Conservation (phyloP, 2,113 vertebrate species). For the Notothenia coriiceps region DNA sequence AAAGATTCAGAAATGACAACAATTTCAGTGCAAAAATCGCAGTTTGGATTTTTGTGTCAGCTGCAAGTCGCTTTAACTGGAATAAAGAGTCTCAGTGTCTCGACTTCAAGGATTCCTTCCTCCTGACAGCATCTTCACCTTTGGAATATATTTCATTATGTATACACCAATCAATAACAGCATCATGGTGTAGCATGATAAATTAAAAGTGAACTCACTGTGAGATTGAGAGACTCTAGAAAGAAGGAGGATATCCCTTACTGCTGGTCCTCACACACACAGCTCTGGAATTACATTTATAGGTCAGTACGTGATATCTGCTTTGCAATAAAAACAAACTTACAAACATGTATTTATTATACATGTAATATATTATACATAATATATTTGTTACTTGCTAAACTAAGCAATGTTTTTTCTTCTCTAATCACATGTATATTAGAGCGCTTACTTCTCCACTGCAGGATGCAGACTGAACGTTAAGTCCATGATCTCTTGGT, state of each 20-base stretch:
- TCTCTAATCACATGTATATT: neutral
- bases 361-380: too few species aligned
- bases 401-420: too few species aligned
- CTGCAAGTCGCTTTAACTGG: too few species aligned
- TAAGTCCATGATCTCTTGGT: neutral
- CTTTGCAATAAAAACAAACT: neutral
- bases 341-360: neutral
- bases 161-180: neutral
- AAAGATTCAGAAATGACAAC: neutral
- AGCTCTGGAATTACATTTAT: neutral
- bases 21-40: neutral
- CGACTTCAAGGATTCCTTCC: neutral
- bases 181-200: neutral
- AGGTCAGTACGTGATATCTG: neutral
- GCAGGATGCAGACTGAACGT: neutral
- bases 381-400: too few species aligned
- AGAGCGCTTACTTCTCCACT: neutral
- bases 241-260: neutral
- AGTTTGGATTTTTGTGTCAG: neutral
- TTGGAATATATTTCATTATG: neutral
- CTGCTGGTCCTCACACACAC: slow-evolving; percentile 19
- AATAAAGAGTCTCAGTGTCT: neutral
- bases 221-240: neutral
- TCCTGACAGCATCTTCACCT: neutral
- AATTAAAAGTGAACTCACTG: neutral